Percentiles rank a stretch among this genome's conserved stretches.
phyloP scores from a whole-genome alignment of 2,888 invertebrate species.

The Tetragonula carbonaria region DNA sequence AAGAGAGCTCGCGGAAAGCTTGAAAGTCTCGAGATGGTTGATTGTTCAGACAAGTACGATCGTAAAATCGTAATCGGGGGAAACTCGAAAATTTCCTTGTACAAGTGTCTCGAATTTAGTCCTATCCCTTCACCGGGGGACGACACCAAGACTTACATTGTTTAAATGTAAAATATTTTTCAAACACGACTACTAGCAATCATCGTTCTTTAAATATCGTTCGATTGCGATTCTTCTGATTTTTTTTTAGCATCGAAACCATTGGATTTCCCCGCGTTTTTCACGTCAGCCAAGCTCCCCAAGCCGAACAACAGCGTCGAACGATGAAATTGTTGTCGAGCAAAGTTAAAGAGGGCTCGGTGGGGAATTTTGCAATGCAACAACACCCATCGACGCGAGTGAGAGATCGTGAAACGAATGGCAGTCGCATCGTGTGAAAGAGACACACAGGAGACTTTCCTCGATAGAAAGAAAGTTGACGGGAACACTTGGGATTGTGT shows the following conservation, averaged over 20 bases:
- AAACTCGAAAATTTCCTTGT: too few species aligned
- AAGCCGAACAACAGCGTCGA: neutral
- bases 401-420: neutral
- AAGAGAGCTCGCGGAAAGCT: neutral
- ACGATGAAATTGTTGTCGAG: neutral
- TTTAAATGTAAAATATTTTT: too few species aligned
- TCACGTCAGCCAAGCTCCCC: neutral
- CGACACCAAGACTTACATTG: too few species aligned
- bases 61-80: neutral
- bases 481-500: constrained; percentile 26
- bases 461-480: constrained; percentile 16
- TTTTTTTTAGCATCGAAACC: too few species aligned
- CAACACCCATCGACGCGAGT: neutral
- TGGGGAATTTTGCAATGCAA: neutral
- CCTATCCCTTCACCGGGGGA: too few species aligned
- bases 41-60: too few species aligned
- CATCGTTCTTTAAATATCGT: too few species aligned
- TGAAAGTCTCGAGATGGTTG: neutral
- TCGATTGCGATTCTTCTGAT: too few species aligned
- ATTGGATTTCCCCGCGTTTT: neutral
- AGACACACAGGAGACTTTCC: neutral
- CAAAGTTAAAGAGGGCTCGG: neutral
- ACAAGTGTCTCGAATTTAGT: too few species aligned
- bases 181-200: too few species aligned
- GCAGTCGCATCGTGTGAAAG: neutral